Evolutionary conservation across 1,140 invertebrate genomes (phyloP).

Genomic region (Magallana ariakensis): DNA sequence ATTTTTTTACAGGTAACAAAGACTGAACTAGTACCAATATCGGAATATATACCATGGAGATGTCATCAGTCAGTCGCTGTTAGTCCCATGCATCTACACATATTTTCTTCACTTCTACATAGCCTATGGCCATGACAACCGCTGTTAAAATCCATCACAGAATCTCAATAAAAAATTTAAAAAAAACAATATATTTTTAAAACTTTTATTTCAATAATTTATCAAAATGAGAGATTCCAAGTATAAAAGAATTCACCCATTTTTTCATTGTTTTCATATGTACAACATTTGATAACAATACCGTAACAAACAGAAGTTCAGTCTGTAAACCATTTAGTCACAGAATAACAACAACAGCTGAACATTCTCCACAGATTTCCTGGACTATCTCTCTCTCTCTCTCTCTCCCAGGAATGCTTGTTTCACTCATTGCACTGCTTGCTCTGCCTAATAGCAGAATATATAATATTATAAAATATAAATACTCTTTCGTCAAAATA

Average conservation of each 20-base stretch:
- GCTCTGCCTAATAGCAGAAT: conserved; percentile 10
- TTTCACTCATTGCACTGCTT: conserved; percentile 16
- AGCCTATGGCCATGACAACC: neutral
- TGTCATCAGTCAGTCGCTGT: too few relatives aligned
- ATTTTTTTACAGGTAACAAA: too few relatives aligned
- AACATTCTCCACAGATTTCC: neutral
- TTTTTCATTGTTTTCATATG: neutral
- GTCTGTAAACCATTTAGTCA: conserved; percentile 5
- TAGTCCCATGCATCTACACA: too few relatives aligned
- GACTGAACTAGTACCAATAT: too few relatives aligned
- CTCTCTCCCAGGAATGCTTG: neutral
- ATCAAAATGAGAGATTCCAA: conserved; percentile 30
- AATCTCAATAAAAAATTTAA: neutral
- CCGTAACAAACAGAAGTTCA: neutral
- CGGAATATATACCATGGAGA: too few relatives aligned
- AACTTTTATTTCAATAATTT: conserved; percentile 16
- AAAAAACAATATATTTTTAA: neutral
- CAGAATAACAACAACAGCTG: neutral
- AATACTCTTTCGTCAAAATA: neutral
- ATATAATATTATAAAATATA: conserved; percentile 30
- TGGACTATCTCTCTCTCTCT: neutral
- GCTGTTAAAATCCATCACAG: neutral
- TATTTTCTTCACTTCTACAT: too few relatives aligned
- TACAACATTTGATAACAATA: conserved; percentile 35
- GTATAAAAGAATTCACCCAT: neutral